These are phyloP conservation scores for Tetramorium simillimum DNA, from an alignment of 1,140 invertebrate species.

Conservation along the genomic window DNA sequence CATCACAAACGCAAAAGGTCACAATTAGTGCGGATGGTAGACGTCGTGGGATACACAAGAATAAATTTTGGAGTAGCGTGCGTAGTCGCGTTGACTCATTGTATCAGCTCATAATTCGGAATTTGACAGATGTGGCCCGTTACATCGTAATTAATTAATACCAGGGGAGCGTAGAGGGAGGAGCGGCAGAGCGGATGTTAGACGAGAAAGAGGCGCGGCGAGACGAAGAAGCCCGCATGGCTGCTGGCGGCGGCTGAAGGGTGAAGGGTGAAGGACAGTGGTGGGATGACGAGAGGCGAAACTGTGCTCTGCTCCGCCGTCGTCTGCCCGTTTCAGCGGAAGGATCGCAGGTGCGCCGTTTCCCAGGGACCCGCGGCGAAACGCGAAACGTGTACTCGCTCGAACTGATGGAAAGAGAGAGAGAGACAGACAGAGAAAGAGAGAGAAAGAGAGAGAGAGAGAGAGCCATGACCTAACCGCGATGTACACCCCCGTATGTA, in stretches of 20 bases:
- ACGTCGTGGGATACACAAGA: neutral
- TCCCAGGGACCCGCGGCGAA: slow-evolving; percentile 83
- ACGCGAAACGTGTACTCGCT: slow-evolving; percentile 79
- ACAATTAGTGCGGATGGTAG: neutral
- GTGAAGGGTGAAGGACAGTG: slow-evolving; percentile 32
- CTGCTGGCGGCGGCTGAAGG: slow-evolving; percentile 19
- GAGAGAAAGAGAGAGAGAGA: neutral
- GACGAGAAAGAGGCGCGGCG: slow-evolving; percentile 38
- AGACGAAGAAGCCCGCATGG: slow-evolving; percentile 60
- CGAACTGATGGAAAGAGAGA: slow-evolving; percentile 55
- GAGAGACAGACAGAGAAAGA: neutral
- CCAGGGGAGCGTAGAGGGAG: neutral
- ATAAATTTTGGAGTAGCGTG: neutral
- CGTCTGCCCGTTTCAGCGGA: slow-evolving; percentile 79
- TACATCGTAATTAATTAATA: slow-evolving; percentile 51
- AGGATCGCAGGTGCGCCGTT: slow-evolving; percentile 81
- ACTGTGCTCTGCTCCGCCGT: slow-evolving; percentile 71
- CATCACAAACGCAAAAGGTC: neutral
- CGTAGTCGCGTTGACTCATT: neutral
- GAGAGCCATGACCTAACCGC: slow-evolving; percentile 76
- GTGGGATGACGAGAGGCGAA: slow-evolving; percentile 24
- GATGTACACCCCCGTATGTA: slow-evolving; percentile 53
- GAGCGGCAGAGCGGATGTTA: neutral
- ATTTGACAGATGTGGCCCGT: slow-evolving; percentile 34
- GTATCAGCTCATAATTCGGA: slow-evolving; percentile 15